phyloP scores from a whole-genome alignment of 1,140 invertebrate species.

The Euwallacea similis region DNA sequence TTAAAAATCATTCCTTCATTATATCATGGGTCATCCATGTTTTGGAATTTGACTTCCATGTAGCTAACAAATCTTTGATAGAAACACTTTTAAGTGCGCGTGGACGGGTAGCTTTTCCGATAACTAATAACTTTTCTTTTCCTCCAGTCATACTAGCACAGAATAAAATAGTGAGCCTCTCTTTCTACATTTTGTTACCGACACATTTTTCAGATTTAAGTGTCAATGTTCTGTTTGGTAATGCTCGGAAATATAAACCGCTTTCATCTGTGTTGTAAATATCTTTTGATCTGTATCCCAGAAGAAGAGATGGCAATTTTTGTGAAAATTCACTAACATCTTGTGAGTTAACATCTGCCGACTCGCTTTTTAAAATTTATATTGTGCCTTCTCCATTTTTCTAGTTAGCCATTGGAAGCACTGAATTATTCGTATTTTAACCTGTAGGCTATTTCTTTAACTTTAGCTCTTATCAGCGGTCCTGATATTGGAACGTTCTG shows the following conservation, averaged over 20 bases:
- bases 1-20: not conserved
- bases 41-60: not conserved
- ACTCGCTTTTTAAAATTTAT: not conserved
- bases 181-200: not conserved
- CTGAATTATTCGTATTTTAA: not conserved
- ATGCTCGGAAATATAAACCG: not conserved
- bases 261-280: not conserved
- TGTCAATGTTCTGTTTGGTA: not conserved
- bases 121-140: not conserved
- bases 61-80: not conserved
- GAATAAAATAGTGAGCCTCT: not conserved
- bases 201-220: slow-evolving; percentile 3
- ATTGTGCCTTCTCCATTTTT: not conserved
- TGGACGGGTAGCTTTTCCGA: not conserved
- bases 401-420: not conserved
- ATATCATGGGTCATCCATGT: not conserved
- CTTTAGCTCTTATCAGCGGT: not conserved
- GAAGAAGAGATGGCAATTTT: not conserved
- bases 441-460: not conserved
- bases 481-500: not conserved
- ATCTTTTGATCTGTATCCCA: not conserved
- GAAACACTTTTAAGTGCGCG: not conserved
- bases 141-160: not conserved
- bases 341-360: not conserved
- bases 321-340: not conserved